These are phyloP conservation scores for Zonitis immaculata DNA, from an alignment of 2,888 invertebrate genomes.

Conservation along the genomic window DNA sequence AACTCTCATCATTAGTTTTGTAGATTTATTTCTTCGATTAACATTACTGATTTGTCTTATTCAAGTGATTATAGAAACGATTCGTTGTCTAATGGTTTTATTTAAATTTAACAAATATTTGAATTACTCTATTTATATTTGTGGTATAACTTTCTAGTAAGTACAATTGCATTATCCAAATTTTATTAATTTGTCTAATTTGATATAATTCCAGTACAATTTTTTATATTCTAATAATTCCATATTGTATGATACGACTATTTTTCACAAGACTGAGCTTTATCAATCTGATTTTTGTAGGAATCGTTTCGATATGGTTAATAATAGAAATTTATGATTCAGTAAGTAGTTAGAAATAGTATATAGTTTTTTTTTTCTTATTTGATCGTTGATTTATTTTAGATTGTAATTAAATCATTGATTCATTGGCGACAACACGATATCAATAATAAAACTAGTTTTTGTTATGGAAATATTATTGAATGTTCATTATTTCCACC, in stretches of 20 bases:
- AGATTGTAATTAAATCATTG: constrained; percentile 25
- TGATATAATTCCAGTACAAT: not conserved
- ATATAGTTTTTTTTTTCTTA: not conserved
- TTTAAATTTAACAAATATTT: constrained; percentile 15
- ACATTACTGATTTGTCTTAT: constrained; percentile 23
- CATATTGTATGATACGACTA: constrained; percentile 22
- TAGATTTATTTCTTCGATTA: constrained; percentile 26
- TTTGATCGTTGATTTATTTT: constrained; percentile 4
- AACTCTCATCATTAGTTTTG: constrained; percentile 21
- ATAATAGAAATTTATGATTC: constrained; percentile 26
- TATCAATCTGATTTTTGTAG: constrained; percentile 20
- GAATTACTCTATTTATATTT: constrained; percentile 3
- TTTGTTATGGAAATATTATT: constrained; percentile 15
- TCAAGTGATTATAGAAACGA: constrained; percentile 23
- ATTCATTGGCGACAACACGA: constrained; percentile 28
- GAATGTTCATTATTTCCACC: constrained; percentile 30
- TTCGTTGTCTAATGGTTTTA: constrained; percentile 21
- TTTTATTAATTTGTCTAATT: constrained; percentile 21
- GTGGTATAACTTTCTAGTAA: constrained; percentile 2
- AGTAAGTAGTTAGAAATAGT: constrained; percentile 21
- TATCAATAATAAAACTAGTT: constrained; percentile 4
- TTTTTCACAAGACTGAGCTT: constrained; percentile 20
- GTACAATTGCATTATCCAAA: constrained; percentile 18
- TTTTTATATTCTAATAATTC: constrained; percentile 24
- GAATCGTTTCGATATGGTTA: constrained; percentile 23